These are phyloP conservation scores for Heteronetta atricapilla DNA, from an alignment of 2,113 vertebrate genomes.

Conservation along the genomic window DNA sequence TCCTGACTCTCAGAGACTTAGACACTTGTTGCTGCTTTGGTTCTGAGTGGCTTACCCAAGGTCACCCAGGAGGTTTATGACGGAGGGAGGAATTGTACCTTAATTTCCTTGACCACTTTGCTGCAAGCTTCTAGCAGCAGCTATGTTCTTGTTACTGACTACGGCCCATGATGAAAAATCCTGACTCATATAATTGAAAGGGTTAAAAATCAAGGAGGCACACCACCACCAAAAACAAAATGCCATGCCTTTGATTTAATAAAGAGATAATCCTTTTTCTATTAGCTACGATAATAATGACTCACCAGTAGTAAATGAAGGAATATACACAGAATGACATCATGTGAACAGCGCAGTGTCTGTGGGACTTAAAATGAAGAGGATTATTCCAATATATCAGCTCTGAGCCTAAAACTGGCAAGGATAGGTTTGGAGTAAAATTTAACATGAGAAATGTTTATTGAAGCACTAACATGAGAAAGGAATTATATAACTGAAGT, in stretches of 20 bases:
- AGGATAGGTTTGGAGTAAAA: conserved; percentile 55
- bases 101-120: neutral
- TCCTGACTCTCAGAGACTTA: neutral
- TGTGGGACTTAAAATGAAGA: conserved; percentile 55
- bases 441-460: conserved; percentile 65
- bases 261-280: conserved; percentile 65
- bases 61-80: neutral
- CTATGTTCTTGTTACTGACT: neutral
- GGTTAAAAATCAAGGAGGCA: conserved; percentile 50
- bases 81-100: neutral
- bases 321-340: conserved; percentile 50
- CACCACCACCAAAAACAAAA: neutral
- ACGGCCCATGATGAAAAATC: neutral
- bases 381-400: conserved; percentile 70
- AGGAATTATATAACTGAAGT: conserved; percentile 72
- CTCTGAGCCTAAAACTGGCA: conserved; percentile 60
- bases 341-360: conserved; percentile 54
- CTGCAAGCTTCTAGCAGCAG: neutral
- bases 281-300: conserved; percentile 64
- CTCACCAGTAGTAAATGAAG: conserved; percentile 61
- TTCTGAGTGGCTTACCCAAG: neutral
- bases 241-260: conserved; percentile 24
- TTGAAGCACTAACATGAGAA: conserved; percentile 69
- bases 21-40: neutral
- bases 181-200: neutral